Evolutionary conservation across 2,797 vertebrate genomes (phyloP).

Genomic region (Bradypodion ventrale): DNA sequence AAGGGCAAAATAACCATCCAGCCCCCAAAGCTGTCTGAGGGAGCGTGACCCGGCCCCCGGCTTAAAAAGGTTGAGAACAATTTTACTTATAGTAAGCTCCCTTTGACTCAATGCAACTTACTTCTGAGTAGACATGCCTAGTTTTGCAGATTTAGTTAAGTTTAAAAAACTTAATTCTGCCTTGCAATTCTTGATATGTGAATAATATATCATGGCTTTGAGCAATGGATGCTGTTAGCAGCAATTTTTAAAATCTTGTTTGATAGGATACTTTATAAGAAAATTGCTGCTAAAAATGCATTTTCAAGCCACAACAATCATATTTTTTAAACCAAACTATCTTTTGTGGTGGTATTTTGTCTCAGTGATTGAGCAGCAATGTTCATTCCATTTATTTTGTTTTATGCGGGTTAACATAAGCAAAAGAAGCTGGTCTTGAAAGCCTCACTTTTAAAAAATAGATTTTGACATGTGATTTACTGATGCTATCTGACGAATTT

Average conservation of each 20-base stretch:
- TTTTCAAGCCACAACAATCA: conserved; percentile 65
- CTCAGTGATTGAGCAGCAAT: conserved; percentile 72
- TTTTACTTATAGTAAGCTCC: not conserved
- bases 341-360: conserved; percentile 61
- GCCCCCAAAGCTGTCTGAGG: no score
- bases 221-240: conserved; percentile 59
- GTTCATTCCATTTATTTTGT: conserved; percentile 58
- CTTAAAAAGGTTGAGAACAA: no score
- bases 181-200: not conserved
- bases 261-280: conserved; percentile 71
- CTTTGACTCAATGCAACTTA: not conserved
- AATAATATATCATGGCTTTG: conserved; percentile 41
- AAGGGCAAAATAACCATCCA: no score
- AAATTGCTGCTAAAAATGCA: conserved; percentile 74
- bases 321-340: conserved; percentile 74
- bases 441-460: conserved; percentile 63
- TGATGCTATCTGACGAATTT: conserved; percentile 71
- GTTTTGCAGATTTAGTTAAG: not conserved
- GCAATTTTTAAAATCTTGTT: conserved; percentile 60
- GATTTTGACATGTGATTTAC: conserved; percentile 64
- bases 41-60: no score
- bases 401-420: conserved; percentile 45
- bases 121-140: not conserved
- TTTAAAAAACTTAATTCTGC: conserved; percentile 21
- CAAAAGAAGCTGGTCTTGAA: conserved; percentile 38